These are phyloP conservation scores for Urocolius indicus DNA, from an alignment of 2,113 vertebrate genomes.

Conservation along the genomic window DNA sequence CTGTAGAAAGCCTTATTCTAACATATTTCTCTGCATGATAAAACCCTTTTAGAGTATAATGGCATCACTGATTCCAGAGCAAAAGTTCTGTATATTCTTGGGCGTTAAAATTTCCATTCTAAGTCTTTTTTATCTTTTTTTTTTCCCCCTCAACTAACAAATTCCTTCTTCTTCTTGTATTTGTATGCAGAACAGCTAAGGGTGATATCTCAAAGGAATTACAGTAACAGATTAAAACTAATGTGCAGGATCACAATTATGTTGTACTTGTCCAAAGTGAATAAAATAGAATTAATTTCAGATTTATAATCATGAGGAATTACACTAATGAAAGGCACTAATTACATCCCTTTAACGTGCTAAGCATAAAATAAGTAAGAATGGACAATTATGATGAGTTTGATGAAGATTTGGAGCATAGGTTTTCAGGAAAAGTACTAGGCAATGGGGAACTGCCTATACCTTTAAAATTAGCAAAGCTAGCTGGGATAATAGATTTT, in stretches of 20 bases:
- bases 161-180: not conserved
- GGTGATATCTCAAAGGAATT: not conserved
- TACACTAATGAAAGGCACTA: conserved; percentile 31
- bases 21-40: not conserved
- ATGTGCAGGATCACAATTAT: not conserved
- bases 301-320: not conserved
- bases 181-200: not conserved
- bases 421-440: not conserved
- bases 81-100: not conserved
- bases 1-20: not conserved
- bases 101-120: not conserved
- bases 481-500: not conserved
- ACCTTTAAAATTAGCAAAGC: not conserved
- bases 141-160: not conserved
- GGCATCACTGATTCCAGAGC: not conserved
- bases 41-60: not conserved
- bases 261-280: not conserved
- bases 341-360: not conserved
- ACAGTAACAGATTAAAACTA: not conserved
- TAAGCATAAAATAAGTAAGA: not conserved
- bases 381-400: not conserved
- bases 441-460: not conserved
- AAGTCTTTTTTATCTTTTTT: not conserved
- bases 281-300: conserved; percentile 35
- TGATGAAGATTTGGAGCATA: not conserved